Base-by-base conservation (phyloP, 1,140 invertebrate genomes). In the Colletes gigas region DNA sequence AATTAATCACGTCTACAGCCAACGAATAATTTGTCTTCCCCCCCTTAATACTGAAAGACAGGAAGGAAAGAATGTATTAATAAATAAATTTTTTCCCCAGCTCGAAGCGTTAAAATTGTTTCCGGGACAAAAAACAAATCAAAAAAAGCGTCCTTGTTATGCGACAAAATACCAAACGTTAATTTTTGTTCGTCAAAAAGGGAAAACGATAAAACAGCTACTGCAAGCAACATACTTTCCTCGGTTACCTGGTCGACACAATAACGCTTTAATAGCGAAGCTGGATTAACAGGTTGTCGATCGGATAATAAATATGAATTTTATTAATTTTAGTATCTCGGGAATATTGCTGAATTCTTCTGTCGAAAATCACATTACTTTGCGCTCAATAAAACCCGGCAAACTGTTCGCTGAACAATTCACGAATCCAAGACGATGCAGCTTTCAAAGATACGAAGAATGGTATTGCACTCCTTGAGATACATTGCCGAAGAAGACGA, bases 401-500 rank as follows among this genome's bases (percentile, higher is more conserved):
- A 30, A 75, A 68, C 54, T 57, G 7, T 65, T 60, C 54, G 19
- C 30, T 17, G 14, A 52, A 65, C 50, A 54, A 70, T 60, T 66
- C 54, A 14, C 44, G 59, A 81, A 69, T 55, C 15, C 15, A 66
- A 75, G 66, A 50, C 39, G 52, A 62, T 68, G n/a, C 55, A 81
- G 47, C 82, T 83, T 47, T 82, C 57, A 59, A 85, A 85, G 74
- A 52, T 57, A 59, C 30, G 47, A 86, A 79, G 55, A 82, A 75
- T 52, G 15, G 62, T 50, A 69, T 21, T 54, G 68, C 63, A 83
- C 52, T 78, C 80, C n/a, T 73, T 54, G 68, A 30, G 14, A 59
- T 60, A 54, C 52, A 78, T 85, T 76, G 60, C 65, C 57, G 66
- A 55, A 71, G 21, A 15, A 3, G 5, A 54, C 21, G 17, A 63